Evolutionary conservation across 2,113 vertebrate genomes (phyloP).

Genomic region (Trogon surrucura): DNA sequence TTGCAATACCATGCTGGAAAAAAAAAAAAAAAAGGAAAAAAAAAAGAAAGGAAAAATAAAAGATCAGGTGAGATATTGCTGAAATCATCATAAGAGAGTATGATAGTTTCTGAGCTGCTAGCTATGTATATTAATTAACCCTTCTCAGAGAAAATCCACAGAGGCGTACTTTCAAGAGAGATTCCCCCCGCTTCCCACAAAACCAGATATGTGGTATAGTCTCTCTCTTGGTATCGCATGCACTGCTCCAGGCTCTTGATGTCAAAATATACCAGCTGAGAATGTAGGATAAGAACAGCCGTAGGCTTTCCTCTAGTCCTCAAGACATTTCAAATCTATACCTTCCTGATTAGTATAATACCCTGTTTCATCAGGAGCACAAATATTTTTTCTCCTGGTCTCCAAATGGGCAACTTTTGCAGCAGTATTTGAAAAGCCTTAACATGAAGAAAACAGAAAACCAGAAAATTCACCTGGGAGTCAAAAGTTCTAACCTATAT

Average conservation of each 20-base stretch:
- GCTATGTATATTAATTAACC: conserved; percentile 62
- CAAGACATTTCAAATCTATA: conserved; percentile 52
- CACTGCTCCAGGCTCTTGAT: conserved; percentile 42
- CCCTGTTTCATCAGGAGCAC: conserved; percentile 51
- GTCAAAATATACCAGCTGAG: conserved; percentile 72
- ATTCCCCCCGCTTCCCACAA: neutral
- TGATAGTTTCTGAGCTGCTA: conserved; percentile 38
- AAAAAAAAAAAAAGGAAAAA: neutral
- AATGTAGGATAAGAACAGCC: conserved; percentile 58
- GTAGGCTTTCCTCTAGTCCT: conserved; percentile 34
- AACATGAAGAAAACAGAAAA: neutral
- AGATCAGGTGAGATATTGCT: conserved; percentile 30
- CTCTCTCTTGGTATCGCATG: conserved; percentile 55
- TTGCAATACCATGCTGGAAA: neutral
- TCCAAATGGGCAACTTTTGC: conserved; percentile 21
- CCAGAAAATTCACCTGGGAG: neutral
- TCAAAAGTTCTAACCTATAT: neutral
- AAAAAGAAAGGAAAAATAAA: neutral
- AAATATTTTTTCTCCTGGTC: neutral
- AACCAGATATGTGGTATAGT: conserved; percentile 20
- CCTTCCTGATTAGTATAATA: conserved; percentile 48
- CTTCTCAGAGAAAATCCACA: conserved; percentile 35
- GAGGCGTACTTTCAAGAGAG: neutral
- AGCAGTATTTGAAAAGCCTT: neutral
- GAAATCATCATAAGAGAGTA: neutral